A percentile compares a stretch with the other conserved stretches of the same genome.
phyloP scores from a whole-genome alignment of 2,113 vertebrate species.

The Proteles cristata region DNA sequence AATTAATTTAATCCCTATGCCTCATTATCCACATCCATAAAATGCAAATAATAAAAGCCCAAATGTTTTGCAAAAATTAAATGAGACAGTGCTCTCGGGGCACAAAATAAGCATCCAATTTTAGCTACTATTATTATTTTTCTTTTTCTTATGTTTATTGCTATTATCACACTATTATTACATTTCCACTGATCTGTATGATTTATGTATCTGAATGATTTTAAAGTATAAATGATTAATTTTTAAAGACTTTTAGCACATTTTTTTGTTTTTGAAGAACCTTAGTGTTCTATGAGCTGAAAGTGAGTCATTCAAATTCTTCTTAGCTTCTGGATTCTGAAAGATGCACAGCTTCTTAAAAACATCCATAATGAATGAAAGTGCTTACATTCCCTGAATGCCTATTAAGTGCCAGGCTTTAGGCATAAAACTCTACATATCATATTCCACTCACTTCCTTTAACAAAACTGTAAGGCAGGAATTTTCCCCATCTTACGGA shows the following conservation, averaged over 20 bases:
- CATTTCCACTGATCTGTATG: neutral
- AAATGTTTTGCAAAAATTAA: neutral
- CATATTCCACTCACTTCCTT: conserved; percentile 25
- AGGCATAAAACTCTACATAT: conserved; percentile 4
- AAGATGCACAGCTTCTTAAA: conserved; percentile 51
- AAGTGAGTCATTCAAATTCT: conserved; percentile 58
- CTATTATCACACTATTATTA: neutral
- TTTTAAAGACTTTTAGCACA: conserved; percentile 28
- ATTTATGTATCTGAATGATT: conserved; percentile 9
- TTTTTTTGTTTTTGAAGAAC: neutral
- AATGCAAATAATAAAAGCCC: neutral
- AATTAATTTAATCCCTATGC: neutral
- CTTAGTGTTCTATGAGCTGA: neutral
- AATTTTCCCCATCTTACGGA: neutral
- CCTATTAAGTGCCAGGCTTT: conserved; percentile 55
- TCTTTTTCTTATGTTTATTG: neutral
- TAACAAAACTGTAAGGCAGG: neutral
- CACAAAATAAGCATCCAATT: conserved; percentile 11
- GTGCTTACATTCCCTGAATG: conserved; percentile 48
- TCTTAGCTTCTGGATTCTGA: conserved; percentile 56
- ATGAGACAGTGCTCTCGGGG: neutral
- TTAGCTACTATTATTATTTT: neutral
- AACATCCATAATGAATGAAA: conserved; percentile 70
- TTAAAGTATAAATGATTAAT: conserved; percentile 5
- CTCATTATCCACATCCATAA: neutral